Conservation (phyloP, 2,888 invertebrate genomes). For the Napeogenes sylphis region DNA sequence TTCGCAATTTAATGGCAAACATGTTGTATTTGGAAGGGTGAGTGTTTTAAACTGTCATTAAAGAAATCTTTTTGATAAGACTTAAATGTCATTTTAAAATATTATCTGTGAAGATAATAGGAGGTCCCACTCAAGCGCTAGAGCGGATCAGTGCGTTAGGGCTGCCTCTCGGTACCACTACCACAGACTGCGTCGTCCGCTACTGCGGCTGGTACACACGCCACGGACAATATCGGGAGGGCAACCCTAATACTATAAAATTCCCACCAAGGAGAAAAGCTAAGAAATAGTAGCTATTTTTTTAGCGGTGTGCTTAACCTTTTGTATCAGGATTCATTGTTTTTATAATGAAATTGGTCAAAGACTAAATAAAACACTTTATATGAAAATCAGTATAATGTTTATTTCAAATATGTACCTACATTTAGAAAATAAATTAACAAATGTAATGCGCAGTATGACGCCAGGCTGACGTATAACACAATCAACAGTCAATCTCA, state of each 20-base stretch:
- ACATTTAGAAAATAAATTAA: constrained; percentile 38
- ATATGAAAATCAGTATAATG: constrained; percentile 26
- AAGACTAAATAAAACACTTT: constrained; percentile 19
- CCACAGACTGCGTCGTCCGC: constrained; percentile 51
- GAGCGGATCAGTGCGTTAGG: constrained; percentile 70
- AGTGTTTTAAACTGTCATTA: constrained; percentile 30
- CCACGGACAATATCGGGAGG: constrained; percentile 51
- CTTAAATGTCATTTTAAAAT: neutral
- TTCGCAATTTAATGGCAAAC: constrained; percentile 70
- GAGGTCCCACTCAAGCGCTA: constrained; percentile 56
- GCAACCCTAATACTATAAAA: constrained; percentile 54
- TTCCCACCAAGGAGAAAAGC: constrained; percentile 54
- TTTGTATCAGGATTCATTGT: neutral
- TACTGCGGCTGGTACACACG: constrained; percentile 57
- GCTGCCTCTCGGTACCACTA: constrained; percentile 60
- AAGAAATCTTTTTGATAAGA: neutral
- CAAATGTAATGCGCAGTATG: constrained; percentile 33
- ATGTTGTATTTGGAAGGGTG: constrained; percentile 78
- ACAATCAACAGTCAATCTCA: constrained; percentile 27
- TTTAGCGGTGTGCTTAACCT: neutral
- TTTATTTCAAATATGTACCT: constrained; percentile 35
- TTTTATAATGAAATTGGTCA: constrained; percentile 7
- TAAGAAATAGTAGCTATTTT: constrained; percentile 31
- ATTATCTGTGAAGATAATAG: constrained; percentile 46
- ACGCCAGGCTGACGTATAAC: constrained; percentile 12